Conservation (phyloP, 2,888 invertebrate species). For the Antheraea yamamai region DNA sequence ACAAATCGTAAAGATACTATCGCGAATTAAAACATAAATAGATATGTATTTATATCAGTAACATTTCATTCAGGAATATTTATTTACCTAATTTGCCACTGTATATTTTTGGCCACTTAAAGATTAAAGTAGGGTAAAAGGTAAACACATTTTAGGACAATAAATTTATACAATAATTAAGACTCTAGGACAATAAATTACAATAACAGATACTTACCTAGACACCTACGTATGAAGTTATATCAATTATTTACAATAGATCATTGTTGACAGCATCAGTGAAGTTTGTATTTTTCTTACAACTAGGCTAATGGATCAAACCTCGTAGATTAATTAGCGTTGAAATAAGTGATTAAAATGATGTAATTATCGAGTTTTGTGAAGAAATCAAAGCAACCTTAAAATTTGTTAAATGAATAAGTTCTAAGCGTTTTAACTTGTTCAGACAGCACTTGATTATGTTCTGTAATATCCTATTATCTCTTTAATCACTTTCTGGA, state of each 20-base stretch:
- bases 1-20: no score
- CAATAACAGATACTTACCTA: neutral
- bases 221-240: neutral
- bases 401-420: neutral
- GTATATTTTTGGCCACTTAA: neutral
- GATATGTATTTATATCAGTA: no score
- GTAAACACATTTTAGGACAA: neutral
- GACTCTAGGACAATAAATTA: conserved; percentile 20
- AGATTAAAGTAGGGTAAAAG: neutral
- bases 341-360: conserved; percentile 37
- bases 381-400: neutral
- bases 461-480: no score
- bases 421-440: no score
- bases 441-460: no score
- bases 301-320: conserved; percentile 46
- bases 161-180: conserved; percentile 1
- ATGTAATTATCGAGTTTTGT: conserved; percentile 43
- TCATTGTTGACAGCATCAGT: neutral
- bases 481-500: no score
- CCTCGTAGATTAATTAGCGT: conserved; percentile 53
- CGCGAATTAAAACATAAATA: no score
- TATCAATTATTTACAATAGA: neutral
- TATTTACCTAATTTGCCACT: neutral
- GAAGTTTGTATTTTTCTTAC: conserved; percentile 53
- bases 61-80: no score